Conservation (phyloP, 2,113 vertebrate genomes). For the Rhodinocichla rosea region DNA sequence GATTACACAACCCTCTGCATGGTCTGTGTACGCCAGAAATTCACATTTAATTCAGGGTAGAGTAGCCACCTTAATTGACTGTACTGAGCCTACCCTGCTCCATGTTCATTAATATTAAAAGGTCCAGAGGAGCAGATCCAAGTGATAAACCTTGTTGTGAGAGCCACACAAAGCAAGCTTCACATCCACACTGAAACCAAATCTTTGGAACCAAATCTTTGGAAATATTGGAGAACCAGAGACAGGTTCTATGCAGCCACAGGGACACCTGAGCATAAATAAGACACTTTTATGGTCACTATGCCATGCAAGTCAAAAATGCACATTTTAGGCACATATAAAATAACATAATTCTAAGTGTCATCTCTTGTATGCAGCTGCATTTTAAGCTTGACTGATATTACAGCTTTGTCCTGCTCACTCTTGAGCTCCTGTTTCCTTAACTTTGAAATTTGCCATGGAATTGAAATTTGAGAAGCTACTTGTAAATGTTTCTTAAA, state of each 20-base stretch:
- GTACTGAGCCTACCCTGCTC: neutral
- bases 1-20: neutral
- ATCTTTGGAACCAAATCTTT: neutral
- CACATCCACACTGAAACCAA: accelerated
- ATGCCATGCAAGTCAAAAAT: neutral
- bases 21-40: accelerated
- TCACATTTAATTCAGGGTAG: neutral
- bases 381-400: neutral
- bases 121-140: neutral
- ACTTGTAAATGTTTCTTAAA: neutral
- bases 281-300: neutral
- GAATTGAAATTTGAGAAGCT: neutral
- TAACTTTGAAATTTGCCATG: neutral
- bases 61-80: neutral
- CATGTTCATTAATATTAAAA: neutral
- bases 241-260: neutral
- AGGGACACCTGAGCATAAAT: neutral
- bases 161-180: neutral
- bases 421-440: neutral
- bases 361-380: neutral
- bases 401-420: neutral
- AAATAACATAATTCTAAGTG: neutral
- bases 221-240: neutral
- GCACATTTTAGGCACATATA: neutral
- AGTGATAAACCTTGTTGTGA: neutral